A percentile compares a stretch with the other conserved stretches of the same genome.
Conservation (phyloP, 1,140 invertebrate species). For the Conus ventricosus region DNA sequence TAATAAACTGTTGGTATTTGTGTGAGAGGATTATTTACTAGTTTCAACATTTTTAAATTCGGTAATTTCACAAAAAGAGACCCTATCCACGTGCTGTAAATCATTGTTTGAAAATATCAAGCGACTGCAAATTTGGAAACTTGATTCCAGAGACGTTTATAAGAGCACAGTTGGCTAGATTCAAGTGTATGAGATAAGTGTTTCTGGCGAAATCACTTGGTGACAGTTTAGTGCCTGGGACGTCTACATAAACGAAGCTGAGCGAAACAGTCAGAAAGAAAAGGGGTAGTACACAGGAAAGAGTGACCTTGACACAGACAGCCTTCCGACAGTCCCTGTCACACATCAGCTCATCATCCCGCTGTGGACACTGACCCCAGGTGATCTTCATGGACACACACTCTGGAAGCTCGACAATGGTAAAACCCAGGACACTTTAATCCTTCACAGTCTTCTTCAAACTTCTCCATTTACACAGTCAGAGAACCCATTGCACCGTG, state of each 20-base stretch:
- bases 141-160: no score
- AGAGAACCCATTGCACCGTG: background rate
- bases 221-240: background rate
- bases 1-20: no score
- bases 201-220: background rate
- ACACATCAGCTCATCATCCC: constrained; percentile 3
- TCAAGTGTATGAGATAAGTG: background rate
- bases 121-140: no score
- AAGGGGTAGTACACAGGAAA: background rate
- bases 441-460: background rate
- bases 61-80: no score
- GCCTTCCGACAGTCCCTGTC: background rate
- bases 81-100: no score
- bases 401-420: background rate
- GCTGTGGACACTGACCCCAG: constrained; percentile 2
- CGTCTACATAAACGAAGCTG: background rate
- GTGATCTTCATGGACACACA: constrained; percentile 21
- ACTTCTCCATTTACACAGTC: background rate
- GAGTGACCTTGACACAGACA: background rate
- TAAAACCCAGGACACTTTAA: background rate
- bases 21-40: no score
- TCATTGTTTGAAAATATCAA: no score
- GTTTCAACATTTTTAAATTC: no score
- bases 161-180: background rate
- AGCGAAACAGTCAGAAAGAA: background rate